Evolutionary conservation across 2,888 invertebrate species (phyloP).

Genomic region (Meiosimyza platycephala): DNA sequence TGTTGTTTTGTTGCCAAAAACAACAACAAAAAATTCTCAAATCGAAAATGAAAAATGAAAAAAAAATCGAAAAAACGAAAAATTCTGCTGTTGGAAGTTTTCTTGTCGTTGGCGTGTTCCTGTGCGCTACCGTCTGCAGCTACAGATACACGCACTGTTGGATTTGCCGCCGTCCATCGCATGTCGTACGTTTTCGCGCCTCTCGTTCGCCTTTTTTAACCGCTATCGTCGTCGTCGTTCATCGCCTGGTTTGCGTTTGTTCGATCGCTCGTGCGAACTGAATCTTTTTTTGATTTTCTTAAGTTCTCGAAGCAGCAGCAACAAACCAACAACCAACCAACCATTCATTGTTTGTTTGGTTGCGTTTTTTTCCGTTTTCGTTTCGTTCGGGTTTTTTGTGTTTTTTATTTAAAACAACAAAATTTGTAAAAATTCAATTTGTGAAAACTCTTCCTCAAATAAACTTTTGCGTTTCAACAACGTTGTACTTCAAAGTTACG

Average conservation of each 20-base stretch:
- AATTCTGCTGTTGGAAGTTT: conserved; percentile 16
- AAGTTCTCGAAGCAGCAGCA: too few species aligned
- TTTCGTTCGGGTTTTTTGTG: too few species aligned
- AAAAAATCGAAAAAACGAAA: not conserved
- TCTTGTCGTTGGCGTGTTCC: conserved; percentile 19
- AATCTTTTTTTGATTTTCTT: too few species aligned
- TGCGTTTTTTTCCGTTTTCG: too few species aligned
- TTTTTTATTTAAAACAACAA: too few species aligned
- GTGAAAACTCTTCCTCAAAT: too few species aligned
- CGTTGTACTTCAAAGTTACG: conserved; percentile 27
- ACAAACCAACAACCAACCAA: too few species aligned
- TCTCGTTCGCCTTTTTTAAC: conserved; percentile 4
- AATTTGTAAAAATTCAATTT: too few species aligned
- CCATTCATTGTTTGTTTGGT: too few species aligned
- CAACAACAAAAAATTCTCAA: too few species aligned
- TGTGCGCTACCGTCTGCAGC: conserved; percentile 27
- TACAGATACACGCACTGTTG: conserved; percentile 38
- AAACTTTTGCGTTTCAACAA: conserved; percentile 16
- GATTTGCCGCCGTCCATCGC: conserved; percentile 40
- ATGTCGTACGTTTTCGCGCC: conserved; percentile 33
- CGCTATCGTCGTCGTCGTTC: not conserved
- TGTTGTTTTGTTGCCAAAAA: too few species aligned
- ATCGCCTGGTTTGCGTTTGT: not conserved
- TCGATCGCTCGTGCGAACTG: conserved; percentile 7
- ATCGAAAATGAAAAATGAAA: not conserved